Conservation (phyloP, 2,113 vertebrate genomes). For the Scomber japonicus region DNA sequence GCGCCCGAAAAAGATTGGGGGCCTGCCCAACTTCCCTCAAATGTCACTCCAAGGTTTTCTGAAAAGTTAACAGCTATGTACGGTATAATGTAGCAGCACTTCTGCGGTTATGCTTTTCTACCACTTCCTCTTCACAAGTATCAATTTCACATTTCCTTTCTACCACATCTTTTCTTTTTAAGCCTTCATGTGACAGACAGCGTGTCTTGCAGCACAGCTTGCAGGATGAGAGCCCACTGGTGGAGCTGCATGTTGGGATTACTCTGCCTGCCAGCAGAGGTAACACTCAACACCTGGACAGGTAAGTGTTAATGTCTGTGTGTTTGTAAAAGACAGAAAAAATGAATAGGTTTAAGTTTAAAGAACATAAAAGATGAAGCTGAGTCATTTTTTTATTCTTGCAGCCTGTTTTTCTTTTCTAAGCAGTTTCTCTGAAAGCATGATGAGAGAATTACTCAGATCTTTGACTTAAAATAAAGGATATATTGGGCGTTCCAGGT, state of each 20-base stretch:
- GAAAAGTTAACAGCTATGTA: no score
- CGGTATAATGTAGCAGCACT: no score
- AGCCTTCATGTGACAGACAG: neutral
- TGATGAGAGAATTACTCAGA: no score
- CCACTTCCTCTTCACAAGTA: neutral
- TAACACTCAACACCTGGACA: neutral
- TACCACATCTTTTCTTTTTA: neutral
- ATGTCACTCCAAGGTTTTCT: no score
- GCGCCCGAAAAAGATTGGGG: no score
- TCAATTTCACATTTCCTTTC: slow-evolving; percentile 50
- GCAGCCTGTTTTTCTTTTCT: no score
- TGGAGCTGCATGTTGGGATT: slow-evolving; percentile 67
- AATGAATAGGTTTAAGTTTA: neutral
- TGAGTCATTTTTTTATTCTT: slow-evolving; percentile 37
- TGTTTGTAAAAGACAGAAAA: neutral
- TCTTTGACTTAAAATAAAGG: no score
- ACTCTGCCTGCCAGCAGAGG: slow-evolving; percentile 52
- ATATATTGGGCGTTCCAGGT: no score
- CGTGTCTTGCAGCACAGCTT: neutral
- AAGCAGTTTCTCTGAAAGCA: no score
- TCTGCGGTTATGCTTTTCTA: no score
- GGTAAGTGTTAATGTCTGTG: slow-evolving; percentile 60
- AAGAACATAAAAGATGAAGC: neutral
- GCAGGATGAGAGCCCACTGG: slow-evolving; percentile 59
- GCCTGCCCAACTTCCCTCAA: no score